These are phyloP conservation scores for Nymphalis c-album DNA, from an alignment of 2,888 invertebrate genomes.

Conservation along the genomic window DNA sequence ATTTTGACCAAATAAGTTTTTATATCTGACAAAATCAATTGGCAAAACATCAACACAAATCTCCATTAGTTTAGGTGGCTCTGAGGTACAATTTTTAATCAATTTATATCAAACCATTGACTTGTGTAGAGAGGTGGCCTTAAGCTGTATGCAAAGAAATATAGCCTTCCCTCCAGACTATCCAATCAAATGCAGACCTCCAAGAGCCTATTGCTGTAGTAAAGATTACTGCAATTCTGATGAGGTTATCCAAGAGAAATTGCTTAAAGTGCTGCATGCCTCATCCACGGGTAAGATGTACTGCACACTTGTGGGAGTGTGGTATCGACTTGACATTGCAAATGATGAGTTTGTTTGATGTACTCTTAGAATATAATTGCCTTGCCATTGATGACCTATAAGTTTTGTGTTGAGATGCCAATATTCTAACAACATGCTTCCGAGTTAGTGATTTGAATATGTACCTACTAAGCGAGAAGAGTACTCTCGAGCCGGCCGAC, in stretches of 20 bases:
- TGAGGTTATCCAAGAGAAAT: conserved; percentile 61
- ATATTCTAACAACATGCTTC: conserved; percentile 77
- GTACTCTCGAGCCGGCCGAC: conserved; percentile 10
- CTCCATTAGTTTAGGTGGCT: conserved; percentile 42
- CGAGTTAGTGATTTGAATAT: conserved; percentile 75
- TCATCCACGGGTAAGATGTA: conserved; percentile 68
- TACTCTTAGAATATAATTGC: conserved; percentile 73
- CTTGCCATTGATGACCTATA: conserved; percentile 65
- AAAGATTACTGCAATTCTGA: conserved; percentile 73
- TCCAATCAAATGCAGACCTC: conserved; percentile 67
- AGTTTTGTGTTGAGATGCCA: conserved; percentile 80
- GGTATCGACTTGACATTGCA: conserved; percentile 64
- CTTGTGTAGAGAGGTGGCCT: conserved; percentile 71
- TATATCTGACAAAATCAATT: conserved; percentile 45
- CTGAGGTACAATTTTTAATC: conserved; percentile 53
- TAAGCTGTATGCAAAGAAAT: conserved; percentile 81
- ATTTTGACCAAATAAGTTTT: conserved; percentile 34
- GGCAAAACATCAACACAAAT: conserved; percentile 71
- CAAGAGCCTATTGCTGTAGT: conserved; percentile 72
- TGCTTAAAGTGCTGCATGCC: conserved; percentile 59
- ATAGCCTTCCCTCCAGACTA: conserved; percentile 79
- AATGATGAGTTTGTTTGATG: conserved; percentile 74
- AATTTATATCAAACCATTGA: conserved; percentile 65
- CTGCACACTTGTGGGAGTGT: conserved; percentile 65
- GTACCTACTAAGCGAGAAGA: conserved; percentile 71